Evolutionary conservation across 2,888 invertebrate species (phyloP), one percentile per base, ranked within the genome.

Genomic region (Aspidiotus rigidus): DNA sequence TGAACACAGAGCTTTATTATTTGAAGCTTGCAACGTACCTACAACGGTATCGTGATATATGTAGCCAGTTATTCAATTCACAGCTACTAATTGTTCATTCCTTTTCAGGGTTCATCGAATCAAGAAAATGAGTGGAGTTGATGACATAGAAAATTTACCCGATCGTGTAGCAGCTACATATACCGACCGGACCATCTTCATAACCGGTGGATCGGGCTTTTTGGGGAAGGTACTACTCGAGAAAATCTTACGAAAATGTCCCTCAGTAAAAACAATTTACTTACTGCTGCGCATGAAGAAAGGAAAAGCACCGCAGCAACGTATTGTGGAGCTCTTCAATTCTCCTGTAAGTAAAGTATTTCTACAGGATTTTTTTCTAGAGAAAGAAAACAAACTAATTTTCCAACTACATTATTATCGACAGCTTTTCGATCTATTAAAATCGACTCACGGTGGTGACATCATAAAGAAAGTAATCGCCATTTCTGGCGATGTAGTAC

Each of bases 141-240:
- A 69, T 40, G 69, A 69, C 11, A 61, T 69, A 13, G 61, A 62
- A 0, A 69, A 79, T 0, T 73, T 83, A 64, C 83, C 85, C 0
- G 86, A 87, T 75, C 80, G 87, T 62, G 79, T 87, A 61, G 81
- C 83, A 0, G 81, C 80, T 10, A 80, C 81, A 15, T 83, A 85
- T 76, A 75, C 76, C 0, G 83, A 80, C 0, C 77, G 79, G 74
- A 80, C 77, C 0, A 80, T 97, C 56, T 82, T 96, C 72, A 83
- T 96, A 69, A 94, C 95, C 0, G 97, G 97, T 16, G 93, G 89
- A 13, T 93, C 93, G 0, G 97, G 97, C 0, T 97, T 97, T 79
- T 83, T 97, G 80, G 97, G 97, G 57, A 96, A 96, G 80, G 93
- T 95, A 0, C 81, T 96, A 7, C 81, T 97, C 0, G 96, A 97